Percentiles rank a stretch among this genome's conserved stretches.
These are phyloP conservation scores for Amphipyra tragopoginis DNA, from an alignment of 2,888 invertebrate genomes.

Conservation along the genomic window DNA sequence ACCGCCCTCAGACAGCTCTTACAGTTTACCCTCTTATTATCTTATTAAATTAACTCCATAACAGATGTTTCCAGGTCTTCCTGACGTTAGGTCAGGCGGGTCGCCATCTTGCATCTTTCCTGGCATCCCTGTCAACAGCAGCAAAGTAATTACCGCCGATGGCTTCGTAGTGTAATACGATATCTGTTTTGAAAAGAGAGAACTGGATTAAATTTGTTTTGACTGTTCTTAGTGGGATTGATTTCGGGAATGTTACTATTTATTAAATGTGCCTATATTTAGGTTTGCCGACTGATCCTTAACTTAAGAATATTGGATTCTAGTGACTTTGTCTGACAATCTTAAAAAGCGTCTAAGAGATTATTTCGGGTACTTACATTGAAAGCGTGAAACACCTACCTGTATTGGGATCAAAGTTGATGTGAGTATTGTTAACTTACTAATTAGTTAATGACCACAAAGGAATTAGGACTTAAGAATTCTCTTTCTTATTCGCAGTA, in stretches of 20 bases:
- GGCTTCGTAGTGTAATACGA: conserved; percentile 54
- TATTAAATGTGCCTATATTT: neutral
- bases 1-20: too few species aligned
- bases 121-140: conserved; percentile 50
- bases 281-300: too few species aligned
- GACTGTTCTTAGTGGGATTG: conserved; percentile 39
- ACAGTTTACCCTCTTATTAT: neutral
- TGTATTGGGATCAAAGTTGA: too few species aligned
- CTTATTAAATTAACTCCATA: conserved; percentile 33
- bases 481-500: too few species aligned
- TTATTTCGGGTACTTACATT: too few species aligned
- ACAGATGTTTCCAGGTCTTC: conserved; percentile 36
- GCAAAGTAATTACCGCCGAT: conserved; percentile 56
- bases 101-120: conserved; percentile 51
- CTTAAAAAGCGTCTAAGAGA: too few species aligned
- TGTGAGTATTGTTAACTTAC: too few species aligned
- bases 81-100: conserved; percentile 48
- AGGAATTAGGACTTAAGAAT: too few species aligned
- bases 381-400: too few species aligned
- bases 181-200: conserved; percentile 50
- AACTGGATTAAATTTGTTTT: conserved; percentile 54
- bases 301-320: too few species aligned
- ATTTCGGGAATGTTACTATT: conserved; percentile 33
- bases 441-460: too few species aligned
- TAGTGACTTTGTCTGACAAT: too few species aligned